phyloP scores from a whole-genome alignment of 2,113 vertebrate genomes.

The Hypocryptadius cinnamomeus region DNA sequence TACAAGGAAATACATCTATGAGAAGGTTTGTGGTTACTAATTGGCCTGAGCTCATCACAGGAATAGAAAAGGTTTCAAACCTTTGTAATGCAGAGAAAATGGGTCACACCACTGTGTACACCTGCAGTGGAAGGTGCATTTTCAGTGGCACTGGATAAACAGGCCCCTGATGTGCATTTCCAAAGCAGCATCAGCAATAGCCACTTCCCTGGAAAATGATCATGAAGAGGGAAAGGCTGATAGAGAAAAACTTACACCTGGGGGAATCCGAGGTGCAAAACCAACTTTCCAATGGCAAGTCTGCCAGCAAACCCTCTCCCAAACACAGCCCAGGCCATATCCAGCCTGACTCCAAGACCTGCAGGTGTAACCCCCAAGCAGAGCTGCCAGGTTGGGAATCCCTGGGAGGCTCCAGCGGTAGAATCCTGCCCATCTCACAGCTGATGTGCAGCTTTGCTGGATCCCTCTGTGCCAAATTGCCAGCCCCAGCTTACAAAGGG shows the following conservation, averaged over 20 bases:
- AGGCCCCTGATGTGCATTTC: background rate
- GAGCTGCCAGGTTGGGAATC: background rate
- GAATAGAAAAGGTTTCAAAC: background rate
- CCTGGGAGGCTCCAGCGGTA: rapidly evolving
- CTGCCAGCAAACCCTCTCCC: background rate
- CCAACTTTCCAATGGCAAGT: background rate
- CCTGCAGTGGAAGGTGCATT: background rate
- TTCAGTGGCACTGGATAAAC: background rate
- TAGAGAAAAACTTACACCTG: background rate
- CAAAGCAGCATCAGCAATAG: background rate
- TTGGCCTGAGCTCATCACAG: background rate
- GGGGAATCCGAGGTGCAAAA: background rate
- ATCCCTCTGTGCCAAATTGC: background rate
- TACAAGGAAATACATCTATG: background rate
- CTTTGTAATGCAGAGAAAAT: background rate
- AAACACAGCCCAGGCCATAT: background rate
- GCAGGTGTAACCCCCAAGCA: background rate
- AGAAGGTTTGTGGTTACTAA: background rate
- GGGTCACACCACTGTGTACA: background rate
- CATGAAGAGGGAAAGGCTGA: background rate
- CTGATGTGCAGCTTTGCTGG: background rate
- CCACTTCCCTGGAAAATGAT: background rate
- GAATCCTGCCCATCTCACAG: rapidly evolving
- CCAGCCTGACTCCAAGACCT: background rate
- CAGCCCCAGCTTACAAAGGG: background rate